phyloP scores from a whole-genome alignment of 2,113 vertebrate species.

The Mastomys natalensis region DNA sequence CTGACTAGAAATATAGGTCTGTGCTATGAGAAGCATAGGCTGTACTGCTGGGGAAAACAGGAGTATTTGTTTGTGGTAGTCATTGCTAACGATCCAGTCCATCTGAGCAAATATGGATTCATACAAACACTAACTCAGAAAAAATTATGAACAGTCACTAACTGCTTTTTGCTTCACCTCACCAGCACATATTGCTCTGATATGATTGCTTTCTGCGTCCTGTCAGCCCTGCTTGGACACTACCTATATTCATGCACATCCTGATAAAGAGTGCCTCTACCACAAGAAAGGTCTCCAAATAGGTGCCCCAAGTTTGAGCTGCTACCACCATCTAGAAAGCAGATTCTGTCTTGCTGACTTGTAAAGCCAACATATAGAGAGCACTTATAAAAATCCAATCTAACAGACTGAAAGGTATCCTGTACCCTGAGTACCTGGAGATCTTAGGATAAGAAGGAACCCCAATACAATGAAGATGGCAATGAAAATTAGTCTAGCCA shows the following conservation, averaged over 20 bases:
- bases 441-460: too few species aligned
- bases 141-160: not conserved
- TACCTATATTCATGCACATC: not conserved
- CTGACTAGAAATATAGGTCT: not conserved
- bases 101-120: too few species aligned
- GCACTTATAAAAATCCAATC: not conserved
- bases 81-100: too few species aligned
- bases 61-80: not conserved
- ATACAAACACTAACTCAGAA: not conserved
- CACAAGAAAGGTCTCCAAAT: too few species aligned
- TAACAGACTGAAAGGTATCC: not conserved
- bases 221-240: not conserved
- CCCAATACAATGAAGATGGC: too few species aligned
- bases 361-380: not conserved
- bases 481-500: too few species aligned
- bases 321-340: not conserved
- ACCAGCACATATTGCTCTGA: too few species aligned
- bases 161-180: not conserved
- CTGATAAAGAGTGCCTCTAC: not conserved
- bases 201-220: not conserved
- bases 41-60: not conserved
- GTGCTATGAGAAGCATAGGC: not conserved
- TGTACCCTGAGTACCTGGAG: not conserved
- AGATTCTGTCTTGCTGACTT: not conserved
- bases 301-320: too few species aligned